A percentile compares a stretch with the other conserved stretches of the same genome.
These are phyloP conservation scores for Bilobella aurantiaca DNA, from an alignment of 1,140 invertebrate species.

Conservation along the genomic window DNA sequence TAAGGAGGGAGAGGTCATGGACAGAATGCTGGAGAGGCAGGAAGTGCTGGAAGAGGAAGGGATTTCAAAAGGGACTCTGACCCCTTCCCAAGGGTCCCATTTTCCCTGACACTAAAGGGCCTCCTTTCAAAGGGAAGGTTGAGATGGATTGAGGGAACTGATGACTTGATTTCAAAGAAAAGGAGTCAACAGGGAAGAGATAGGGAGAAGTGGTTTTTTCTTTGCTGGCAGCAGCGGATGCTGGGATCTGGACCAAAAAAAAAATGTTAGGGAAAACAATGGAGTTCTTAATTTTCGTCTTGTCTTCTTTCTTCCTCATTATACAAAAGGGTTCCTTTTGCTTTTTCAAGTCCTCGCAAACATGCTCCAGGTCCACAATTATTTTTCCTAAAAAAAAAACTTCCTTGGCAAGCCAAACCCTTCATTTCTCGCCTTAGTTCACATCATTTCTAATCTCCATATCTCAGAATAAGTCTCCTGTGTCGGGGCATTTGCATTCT, in stretches of 20 bases:
- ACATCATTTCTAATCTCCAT: slow-evolving; percentile 34
- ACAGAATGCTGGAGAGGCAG: background rate
- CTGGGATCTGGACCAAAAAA: background rate
- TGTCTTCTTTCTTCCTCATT: background rate
- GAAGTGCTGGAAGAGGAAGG: no score
- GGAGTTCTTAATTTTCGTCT: background rate
- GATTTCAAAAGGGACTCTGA: background rate
- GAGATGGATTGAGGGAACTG: slow-evolving; percentile 3
- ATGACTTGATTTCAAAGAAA: background rate
- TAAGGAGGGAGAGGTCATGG: no score
- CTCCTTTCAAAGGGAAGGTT: background rate
- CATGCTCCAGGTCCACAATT: background rate
- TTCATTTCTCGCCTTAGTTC: slow-evolving; percentile 29
- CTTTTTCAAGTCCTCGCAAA: background rate
- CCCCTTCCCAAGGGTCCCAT: background rate
- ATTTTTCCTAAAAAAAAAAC: background rate
- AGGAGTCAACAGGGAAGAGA: background rate
- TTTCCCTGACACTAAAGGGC: background rate
- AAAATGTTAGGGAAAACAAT: background rate
- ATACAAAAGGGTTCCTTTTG: background rate
- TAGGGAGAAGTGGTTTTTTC: background rate
- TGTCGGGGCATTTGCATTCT: slow-evolving; percentile 34
- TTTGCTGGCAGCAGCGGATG: no score
- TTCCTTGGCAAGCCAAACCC: slow-evolving; percentile 17
- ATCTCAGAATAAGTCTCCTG: slow-evolving; percentile 33